Evolutionary conservation across 2,888 invertebrate species (phyloP), one percentile per base, ranked within the genome.

Genomic region (Orthonevra nobilis): DNA sequence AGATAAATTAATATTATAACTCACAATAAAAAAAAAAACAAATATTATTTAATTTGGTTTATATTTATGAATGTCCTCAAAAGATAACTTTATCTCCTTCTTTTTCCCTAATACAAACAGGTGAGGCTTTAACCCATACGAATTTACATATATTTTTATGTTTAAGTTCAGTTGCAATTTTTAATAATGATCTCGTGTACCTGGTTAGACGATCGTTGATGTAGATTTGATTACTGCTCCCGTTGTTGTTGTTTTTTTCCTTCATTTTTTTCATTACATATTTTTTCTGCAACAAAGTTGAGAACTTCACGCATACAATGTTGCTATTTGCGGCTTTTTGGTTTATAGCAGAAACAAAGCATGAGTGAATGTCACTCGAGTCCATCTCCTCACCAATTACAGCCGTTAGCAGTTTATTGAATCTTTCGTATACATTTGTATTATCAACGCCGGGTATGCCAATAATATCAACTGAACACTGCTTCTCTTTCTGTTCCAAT

Each of bases 81-180:
- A n/a, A n/a, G n/a, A n/a, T n/a, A n/a, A n/a, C n/a, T n/a, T n/a
- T n/a, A n/a, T n/a, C n/a, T n/a, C n/a, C n/a, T n/a, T n/a, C n/a
- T n/a, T n/a, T n/a, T n/a, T n/a, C n/a, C n/a, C n/a, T n/a, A n/a
- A n/a, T n/a, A n/a, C n/a, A n/a, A n/a, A n/a, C n/a, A n/a, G n/a
- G n/a, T n/a, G n/a, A n/a, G n/a, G n/a, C n/a, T n/a, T n/a, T n/a
- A n/a, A n/a, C n/a, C n/a, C n/a, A n/a, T n/a, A n/a, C n/a, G n/a
- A n/a, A n/a, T n/a, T n/a, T n/a, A n/a, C 23, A 23, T 23, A 10
- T 32, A 19, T 48, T 34, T 46, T 23, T 52, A 40, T 50, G 50
- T 50, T 52, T 40, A 7, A 48, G 36, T 15, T 52, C 63, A 44
- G 44, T 46, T 40, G 52, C 52, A 15, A 9, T 64, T 20, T 64